These are phyloP conservation scores for Litocranius walleri DNA, from an alignment of 2,113 vertebrate genomes.

Conservation along the genomic window DNA sequence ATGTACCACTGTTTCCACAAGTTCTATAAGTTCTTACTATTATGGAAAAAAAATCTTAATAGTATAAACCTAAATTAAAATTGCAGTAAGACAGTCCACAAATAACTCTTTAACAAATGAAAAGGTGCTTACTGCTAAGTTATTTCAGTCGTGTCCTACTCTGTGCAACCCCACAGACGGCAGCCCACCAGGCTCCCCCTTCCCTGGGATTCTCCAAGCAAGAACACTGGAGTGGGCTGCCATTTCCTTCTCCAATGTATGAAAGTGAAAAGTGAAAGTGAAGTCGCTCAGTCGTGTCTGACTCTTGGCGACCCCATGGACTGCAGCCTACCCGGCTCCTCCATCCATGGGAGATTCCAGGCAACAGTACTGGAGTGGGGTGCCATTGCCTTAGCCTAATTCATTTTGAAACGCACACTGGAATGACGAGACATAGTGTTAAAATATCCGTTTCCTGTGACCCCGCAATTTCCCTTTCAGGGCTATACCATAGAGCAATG, in stretches of 20 bases:
- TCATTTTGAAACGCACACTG: neutral
- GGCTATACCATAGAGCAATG: neutral
- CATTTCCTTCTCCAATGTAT: too few relatives aligned
- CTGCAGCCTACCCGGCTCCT: too few relatives aligned
- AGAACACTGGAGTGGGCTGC: too few relatives aligned
- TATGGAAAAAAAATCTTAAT: neutral
- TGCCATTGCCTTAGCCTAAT: neutral
- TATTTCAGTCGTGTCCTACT: too few relatives aligned
- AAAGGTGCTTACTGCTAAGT: neutral
- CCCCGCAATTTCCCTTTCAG: neutral
- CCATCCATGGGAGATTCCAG: too few relatives aligned
- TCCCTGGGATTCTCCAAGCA: too few relatives aligned
- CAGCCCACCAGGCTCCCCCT: too few relatives aligned
- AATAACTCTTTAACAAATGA: neutral
- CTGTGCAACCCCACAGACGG: too few relatives aligned
- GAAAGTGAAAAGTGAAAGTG: too few relatives aligned
- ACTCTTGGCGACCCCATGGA: too few relatives aligned
- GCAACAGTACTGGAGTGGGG: too few relatives aligned
- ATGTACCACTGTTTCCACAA: neutral
- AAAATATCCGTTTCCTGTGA: neutral
- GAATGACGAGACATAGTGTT: neutral
- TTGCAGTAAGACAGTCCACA: neutral
- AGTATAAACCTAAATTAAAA: neutral
- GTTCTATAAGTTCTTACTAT: neutral
- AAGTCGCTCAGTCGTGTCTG: too few relatives aligned